Percentiles rank a stretch among this genome's conserved stretches.
Evolutionary conservation across 2,797 vertebrate genomes (phyloP).

Genomic region (Perodicticus potto): DNA sequence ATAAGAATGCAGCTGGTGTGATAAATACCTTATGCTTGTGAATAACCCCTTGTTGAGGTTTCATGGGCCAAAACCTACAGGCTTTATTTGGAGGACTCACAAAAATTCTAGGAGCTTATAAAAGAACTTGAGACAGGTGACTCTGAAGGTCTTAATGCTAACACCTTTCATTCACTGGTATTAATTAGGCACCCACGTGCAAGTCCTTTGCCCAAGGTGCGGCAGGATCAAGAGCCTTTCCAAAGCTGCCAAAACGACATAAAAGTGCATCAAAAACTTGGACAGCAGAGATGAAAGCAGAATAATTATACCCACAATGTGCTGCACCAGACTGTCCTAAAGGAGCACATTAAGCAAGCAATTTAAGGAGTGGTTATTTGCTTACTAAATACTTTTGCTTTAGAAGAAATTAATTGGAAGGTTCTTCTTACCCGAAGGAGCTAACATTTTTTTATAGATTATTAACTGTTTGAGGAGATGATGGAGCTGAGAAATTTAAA

Average conservation of each 20-base stretch:
- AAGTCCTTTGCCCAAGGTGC: neutral
- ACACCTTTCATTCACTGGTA: neutral
- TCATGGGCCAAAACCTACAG: neutral
- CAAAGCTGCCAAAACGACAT: neutral
- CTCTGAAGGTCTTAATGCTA: neutral
- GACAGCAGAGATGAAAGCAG: neutral
- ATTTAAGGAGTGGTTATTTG: constrained; percentile 26
- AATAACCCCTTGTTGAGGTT: neutral
- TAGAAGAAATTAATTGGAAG: constrained; percentile 53
- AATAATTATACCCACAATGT: neutral
- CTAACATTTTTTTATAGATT: constrained; percentile 10
- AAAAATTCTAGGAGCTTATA: neutral
- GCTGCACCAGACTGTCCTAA: neutral
- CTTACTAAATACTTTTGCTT: constrained; percentile 48
- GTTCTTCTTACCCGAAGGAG: neutral
- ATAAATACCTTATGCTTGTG: neutral
- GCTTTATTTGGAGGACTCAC: neutral
- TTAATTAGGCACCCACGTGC: neutral
- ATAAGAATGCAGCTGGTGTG: neutral
- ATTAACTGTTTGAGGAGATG: constrained; percentile 7
- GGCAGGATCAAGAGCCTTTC: neutral
- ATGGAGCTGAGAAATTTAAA: neutral
- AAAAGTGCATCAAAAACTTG: neutral
- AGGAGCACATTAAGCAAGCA: neutral
- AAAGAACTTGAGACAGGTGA: neutral